Base-by-base conservation (phyloP, 2,888 invertebrate genomes). In the Diachrysia chrysitis region DNA sequence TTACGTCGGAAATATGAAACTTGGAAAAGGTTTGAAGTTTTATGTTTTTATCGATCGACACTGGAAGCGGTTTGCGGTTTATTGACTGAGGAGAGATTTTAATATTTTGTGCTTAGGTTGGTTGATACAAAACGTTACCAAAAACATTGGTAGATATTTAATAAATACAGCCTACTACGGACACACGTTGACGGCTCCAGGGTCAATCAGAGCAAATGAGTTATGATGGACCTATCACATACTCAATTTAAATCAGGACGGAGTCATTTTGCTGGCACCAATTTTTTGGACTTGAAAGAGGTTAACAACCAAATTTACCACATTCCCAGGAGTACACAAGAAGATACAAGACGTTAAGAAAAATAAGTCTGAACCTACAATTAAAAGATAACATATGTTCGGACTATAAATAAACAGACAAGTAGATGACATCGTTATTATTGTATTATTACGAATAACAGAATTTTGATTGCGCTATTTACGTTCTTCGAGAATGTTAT, bases 11-110 rank as follows among this genome's bases (percentile, higher is more conserved):
- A 65, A 76, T 64, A 48, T 63, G 66, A 70, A 63, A 51, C 48
- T 25, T 16, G 42, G 37, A 58, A 58, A 79, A 69, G 58, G 58
- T 68, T 69, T 51, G 55, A 65, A 69, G 66, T 69, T 74, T 74
- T 63, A 62, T 59, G 29, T 58, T 58, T 46, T 46, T 60, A 12
- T 54, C 21, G 7, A 46, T 37, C 21, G n/a, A 64, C 29, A 57
- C 35, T 56, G 59, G 37, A 55, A 58, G 5, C 29, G 17, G 48
- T 48, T 48, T 48, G 17, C 6, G 9, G 48, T 19, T 51, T 21
- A 19, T 51, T 51, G 19, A 51, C 19, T 21, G 21, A 12, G 3
- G 21, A 51, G 48, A 21, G 12, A 21, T 51, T 21, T 7, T 12
- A 10, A 51, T n/a, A 51, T 21, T 51, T 19, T 42, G n/a, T 37